phyloP scores from a whole-genome alignment of 2,113 vertebrate genomes.

The Ardeotis arabs region DNA sequence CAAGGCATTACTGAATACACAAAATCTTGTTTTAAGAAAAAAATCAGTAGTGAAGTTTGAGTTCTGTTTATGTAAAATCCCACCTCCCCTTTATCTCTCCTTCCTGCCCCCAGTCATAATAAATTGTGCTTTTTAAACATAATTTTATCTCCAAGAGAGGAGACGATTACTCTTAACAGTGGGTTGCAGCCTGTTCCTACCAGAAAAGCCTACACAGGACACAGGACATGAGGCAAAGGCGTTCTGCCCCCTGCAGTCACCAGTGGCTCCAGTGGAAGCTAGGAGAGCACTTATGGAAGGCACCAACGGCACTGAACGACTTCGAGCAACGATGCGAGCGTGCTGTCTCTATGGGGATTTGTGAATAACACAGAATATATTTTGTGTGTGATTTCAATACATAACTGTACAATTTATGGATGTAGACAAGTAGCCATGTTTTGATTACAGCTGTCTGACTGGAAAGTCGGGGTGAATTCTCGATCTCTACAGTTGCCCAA shows the following conservation, averaged over 20 bases:
- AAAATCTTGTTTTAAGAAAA: background rate
- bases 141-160: background rate
- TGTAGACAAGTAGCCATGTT: background rate
- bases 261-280: background rate
- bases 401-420: background rate
- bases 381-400: background rate
- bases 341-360: background rate
- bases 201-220: background rate
- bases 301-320: too few species aligned
- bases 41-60: background rate
- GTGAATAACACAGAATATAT: background rate
- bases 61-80: background rate
- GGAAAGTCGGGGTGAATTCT: background rate
- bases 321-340: background rate
- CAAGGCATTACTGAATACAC: background rate
- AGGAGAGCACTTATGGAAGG: rapidly evolving
- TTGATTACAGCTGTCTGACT: background rate
- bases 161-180: background rate
- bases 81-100: background rate
- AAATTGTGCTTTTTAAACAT: background rate
- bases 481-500: background rate
- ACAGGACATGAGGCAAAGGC: rapidly evolving
- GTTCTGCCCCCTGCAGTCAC: background rate
- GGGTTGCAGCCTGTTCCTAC: background rate
- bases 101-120: background rate